A percentile compares a stretch with the other conserved stretches of the same genome.
Conservation (phyloP, 2,113 vertebrate genomes). For the Mystacornis crossleyi region DNA sequence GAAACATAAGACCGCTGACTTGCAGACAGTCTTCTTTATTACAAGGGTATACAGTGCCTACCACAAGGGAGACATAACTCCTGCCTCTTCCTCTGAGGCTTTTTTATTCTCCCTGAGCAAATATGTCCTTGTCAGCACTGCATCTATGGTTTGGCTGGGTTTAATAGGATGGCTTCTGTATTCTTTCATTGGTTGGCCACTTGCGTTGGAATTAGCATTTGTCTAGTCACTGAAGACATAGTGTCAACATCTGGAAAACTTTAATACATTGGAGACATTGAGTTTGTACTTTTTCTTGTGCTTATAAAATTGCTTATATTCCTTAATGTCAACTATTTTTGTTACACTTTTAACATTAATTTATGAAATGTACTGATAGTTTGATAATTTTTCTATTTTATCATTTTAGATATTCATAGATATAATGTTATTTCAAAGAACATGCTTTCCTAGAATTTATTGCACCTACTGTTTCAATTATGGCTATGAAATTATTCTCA, state of each 20-base stretch:
- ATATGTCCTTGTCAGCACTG: constrained; percentile 36
- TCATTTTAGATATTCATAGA: background rate
- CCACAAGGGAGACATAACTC: constrained; percentile 47
- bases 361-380: background rate
- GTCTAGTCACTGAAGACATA: constrained; percentile 2
- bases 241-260: constrained; percentile 43
- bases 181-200: constrained; percentile 33
- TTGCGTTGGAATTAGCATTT: constrained; percentile 24
- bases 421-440: background rate
- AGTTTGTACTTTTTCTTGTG: background rate
- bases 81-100: constrained; percentile 44
- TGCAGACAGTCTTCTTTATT: constrained; percentile 41
- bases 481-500: background rate
- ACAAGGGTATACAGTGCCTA: constrained; percentile 7
- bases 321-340: background rate
- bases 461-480: background rate
- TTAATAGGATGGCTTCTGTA: constrained; percentile 30
- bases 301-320: background rate
- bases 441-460: background rate
- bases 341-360: background rate
- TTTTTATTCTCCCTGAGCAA: constrained; percentile 46
- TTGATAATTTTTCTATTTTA: background rate
- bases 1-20: background rate
- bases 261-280: background rate
- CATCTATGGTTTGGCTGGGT: constrained; percentile 28